phyloP scores from a whole-genome alignment of 1,140 invertebrate species.

The Drosophila pandora region DNA sequence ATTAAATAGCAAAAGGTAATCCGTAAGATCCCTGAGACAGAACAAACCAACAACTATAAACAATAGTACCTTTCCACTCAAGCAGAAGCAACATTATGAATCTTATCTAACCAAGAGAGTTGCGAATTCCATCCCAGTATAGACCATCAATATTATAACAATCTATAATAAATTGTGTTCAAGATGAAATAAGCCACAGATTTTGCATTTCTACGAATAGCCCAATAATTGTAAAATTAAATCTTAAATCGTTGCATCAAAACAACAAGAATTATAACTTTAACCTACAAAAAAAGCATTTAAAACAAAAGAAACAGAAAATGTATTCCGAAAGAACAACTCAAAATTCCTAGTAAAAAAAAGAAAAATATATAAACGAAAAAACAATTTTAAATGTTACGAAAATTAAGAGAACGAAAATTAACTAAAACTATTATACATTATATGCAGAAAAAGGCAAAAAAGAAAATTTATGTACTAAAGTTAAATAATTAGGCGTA shows the following conservation, averaged over 20 bases:
- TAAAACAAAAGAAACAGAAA: constrained; percentile 31
- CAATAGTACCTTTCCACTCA: constrained; percentile 75
- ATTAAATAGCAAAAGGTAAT: constrained; percentile 48
- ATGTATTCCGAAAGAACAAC: constrained; percentile 72
- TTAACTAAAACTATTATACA: constrained; percentile 44
- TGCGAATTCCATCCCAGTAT: constrained; percentile 31
- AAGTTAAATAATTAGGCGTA: constrained; percentile 53
- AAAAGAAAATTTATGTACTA: constrained; percentile 48
- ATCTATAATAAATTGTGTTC: constrained; percentile 63
- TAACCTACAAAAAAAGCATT: constrained; percentile 45
- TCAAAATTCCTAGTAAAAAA: constrained; percentile 72
- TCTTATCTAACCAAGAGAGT: constrained; percentile 20
- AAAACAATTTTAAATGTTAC: constrained; percentile 57
- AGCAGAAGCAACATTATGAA: constrained; percentile 38
- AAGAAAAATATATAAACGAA: constrained; percentile 2
- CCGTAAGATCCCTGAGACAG: constrained; percentile 49
- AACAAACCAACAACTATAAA: constrained; percentile 57
- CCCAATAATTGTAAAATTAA: constrained; percentile 42
- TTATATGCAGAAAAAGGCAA: constrained; percentile 40
- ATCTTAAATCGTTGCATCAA: constrained; percentile 16
- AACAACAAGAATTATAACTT: constrained; percentile 12
- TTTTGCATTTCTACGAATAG: constrained; percentile 30
- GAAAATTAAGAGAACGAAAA: constrained; percentile 45
- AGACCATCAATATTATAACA: constrained; percentile 34
- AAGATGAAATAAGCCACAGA: constrained; percentile 32